These are phyloP conservation scores for Stichodactyla mertensii DNA, from an alignment of 64 coral and sea anemone genomes.

Conservation along the genomic window DNA sequence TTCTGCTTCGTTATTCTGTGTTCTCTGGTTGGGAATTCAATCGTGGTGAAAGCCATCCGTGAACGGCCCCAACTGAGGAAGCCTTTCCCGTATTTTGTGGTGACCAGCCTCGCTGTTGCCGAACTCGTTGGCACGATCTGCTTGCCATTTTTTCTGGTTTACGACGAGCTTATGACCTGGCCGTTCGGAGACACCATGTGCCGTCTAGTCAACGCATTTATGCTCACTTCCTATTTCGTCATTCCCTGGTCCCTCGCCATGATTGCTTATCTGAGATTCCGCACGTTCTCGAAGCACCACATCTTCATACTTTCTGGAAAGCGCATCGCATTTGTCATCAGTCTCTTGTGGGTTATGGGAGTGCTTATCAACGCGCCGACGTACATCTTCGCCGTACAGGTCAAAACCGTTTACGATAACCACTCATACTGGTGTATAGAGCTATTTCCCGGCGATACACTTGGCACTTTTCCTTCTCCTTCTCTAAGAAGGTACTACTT, in stretches of 20 bases:
- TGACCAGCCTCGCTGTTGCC: slow-evolving; percentile 1
- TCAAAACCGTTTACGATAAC: slow-evolving; percentile 17
- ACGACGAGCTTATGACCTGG: slow-evolving; percentile 22
- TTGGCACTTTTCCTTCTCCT: neutral
- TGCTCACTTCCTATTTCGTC: slow-evolving; percentile 9
- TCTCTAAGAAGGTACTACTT: slow-evolving; percentile 31
- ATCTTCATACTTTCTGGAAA: neutral
- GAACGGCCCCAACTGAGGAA: slow-evolving; percentile 1
- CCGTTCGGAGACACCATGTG: slow-evolving; percentile 12
- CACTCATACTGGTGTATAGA: slow-evolving; percentile 16
- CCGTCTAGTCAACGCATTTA: neutral
- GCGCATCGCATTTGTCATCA: neutral
- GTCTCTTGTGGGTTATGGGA: neutral
- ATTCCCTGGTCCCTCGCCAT: slow-evolving; percentile 19
- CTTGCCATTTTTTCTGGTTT: slow-evolving; percentile 20
- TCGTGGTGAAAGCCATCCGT: slow-evolving; percentile 4
- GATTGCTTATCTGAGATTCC: neutral
- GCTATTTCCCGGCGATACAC: slow-evolving; percentile 11
- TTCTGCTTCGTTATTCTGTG: slow-evolving; percentile 7
- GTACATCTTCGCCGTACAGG: neutral
- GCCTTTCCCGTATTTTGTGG: slow-evolving; percentile 3
- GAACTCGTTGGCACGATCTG: slow-evolving; percentile 10
- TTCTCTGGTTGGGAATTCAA: neutral
- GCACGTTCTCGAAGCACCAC: neutral
- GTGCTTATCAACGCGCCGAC: neutral